Base-by-base conservation (phyloP, 2,113 vertebrate species). In the Boulengeromyrus knoepffleri region DNA sequence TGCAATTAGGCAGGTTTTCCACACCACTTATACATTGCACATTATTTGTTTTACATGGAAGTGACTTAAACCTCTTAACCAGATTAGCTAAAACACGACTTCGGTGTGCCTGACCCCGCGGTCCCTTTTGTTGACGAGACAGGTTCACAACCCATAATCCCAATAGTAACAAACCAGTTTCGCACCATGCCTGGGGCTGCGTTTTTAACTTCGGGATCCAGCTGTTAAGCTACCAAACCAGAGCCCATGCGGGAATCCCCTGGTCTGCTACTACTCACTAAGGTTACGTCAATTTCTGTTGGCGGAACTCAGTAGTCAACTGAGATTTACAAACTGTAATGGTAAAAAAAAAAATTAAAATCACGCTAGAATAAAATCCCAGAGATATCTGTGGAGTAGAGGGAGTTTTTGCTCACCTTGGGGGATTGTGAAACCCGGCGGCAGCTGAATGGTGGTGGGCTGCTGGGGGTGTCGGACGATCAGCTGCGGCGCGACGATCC, bases 371-470 rank as follows among this genome's bases (percentile, higher is more conserved):
- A 80, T 80, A 6, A 42, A 39, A 80, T 80, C 36, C 12, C 4
- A 42, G 74, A 31, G n/a, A 31, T 27, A 42, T 19, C 3, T 36
- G 31, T 7, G 17, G 45, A 21, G 36, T 46, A 47, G 13, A 84
- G 5, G 21, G 36, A 39, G 45, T 10, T 53, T 27, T 13, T 46
- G 94, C 96, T 96, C 97, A 97, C 97, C 97, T 90, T 94, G 95
- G 47, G 97, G 97, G 93, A 97, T 97, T 89, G 97, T 97, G 93
- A 97, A 97, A 87, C 97, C 97, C 45, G 97, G 96, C 31, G 97
- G 97, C 92, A 97, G 95, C 93, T 97, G 97, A 89, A 97, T 97
- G 90, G 97, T 97, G 10, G 97, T 96, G 94, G 97, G 97, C 91
- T 97, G 97, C 70, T 97, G 96, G 84, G 96, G 96, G 9, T 97